A percentile compares a stretch with the other conserved stretches of the same genome.
phyloP scores from a whole-genome alignment of 2,113 vertebrate species.

The Danionella cerebrum region DNA sequence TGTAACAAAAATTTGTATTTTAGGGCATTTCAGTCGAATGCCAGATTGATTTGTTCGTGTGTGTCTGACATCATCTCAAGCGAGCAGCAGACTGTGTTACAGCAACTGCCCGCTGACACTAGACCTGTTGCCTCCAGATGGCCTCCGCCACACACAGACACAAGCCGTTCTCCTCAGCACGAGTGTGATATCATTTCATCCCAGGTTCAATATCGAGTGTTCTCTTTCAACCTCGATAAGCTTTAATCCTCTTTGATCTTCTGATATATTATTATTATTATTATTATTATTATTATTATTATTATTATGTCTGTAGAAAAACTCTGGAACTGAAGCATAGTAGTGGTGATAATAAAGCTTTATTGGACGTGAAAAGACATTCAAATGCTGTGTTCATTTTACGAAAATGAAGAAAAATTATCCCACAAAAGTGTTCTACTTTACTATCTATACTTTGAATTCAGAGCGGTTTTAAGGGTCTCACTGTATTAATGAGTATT shows the following conservation, averaged over 20 bases:
- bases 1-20: conserved; percentile 8
- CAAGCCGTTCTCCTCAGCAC: background rate
- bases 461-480: too few species aligned
- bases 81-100: conserved; percentile 36
- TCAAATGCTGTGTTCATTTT: background rate
- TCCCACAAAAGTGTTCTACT: too few species aligned
- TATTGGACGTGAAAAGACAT: background rate
- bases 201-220: conserved; percentile 30
- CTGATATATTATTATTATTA: too few species aligned
- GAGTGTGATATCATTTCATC: conserved; percentile 21
- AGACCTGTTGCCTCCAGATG: conserved; percentile 66
- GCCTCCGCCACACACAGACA: conserved; percentile 35
- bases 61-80: conserved; percentile 17
- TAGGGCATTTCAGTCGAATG: background rate
- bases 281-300: too few species aligned
- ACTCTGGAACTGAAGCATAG: background rate
- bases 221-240: background rate
- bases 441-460: too few species aligned
- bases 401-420: too few species aligned
- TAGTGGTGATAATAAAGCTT: background rate
- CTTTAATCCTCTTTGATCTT: background rate
- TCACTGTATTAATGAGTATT: too few species aligned
- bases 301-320: background rate
- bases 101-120: conserved; percentile 52
- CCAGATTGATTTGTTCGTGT: conserved; percentile 14